Evolutionary conservation across 2,888 invertebrate genomes (phyloP), one percentile per base, ranked within the genome.

Genomic region (Clanis bilineata): DNA sequence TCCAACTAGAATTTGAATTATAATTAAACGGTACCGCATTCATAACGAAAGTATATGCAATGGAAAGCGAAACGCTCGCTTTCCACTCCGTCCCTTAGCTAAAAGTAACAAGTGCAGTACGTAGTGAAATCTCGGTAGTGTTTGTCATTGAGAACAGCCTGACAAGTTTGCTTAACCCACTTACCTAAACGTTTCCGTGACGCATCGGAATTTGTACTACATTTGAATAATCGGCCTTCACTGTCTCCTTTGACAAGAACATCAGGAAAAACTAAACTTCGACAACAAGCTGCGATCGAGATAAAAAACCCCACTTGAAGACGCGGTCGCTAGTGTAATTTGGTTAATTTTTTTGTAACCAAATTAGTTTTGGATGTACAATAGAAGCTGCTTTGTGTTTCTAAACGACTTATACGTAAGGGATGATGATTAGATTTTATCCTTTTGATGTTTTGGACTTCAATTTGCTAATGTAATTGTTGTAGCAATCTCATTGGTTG

Each of bases 121-220:
- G 82, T 82, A 80, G 71, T 66, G 61, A 68, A 70, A 74, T 70
- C 77, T 74, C 62, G 64, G 64, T 69, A 25, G n/a, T 28, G 32
- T 78, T 75, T 78, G 70, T 74, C 73, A 76, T 77, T 76, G 71
- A 76, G 72, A 76, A 80, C 73, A 72, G 66, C 74, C 76, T 73
- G 72, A 75, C 74, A 79, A 79, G 76, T 82, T 73, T 76, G 74
- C 76, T 83, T 82, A 85, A 84, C 87, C 87, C 74, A 86, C 76
- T 85, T 83, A 72, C 70, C 69, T 72, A 76, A 76, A 73, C 74
- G 73, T 75, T 79, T 77, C 77, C 74, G 79, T 83, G 82, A 84
- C 84, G 86, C 80, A 73, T 78, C 72, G 85, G 85, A 80, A 88
- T 88, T 83, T 77, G 85, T 79, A 81, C 83, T 77, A 85, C 80